Base-by-base conservation (phyloP, 2,113 vertebrate species). In the Perca flavescens region DNA sequence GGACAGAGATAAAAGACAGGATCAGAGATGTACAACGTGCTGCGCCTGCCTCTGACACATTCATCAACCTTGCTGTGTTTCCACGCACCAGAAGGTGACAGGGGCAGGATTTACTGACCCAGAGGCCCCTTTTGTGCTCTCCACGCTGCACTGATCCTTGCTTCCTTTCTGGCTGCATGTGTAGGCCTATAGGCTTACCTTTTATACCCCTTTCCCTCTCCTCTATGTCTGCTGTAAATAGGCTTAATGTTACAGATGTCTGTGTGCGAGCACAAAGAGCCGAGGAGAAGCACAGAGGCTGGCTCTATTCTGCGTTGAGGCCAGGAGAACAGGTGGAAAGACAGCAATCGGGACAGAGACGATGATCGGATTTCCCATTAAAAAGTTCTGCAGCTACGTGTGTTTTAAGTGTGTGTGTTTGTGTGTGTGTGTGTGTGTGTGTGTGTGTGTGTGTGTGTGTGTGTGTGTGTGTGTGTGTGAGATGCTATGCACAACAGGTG, bases 201-300 rank as follows among this genome's bases (percentile, higher is more conserved):
- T 90, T 91, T 79, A 87, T 89, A 79, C 88, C 85, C 77, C 61
- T 77, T 60, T 82, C 86, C 25, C 67, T 67, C 85, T 85, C 64
- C 72, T 81, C 53, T 78, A 73, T 85, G 78, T 89, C 91, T 80
- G 86, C 91, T 87, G 93, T 93, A 92, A 93, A 94, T 84, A 89
- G 93, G 92, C 91, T 90, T 86, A 94, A 93, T 79, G 90, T 93
- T 94, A 92, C 92, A 87, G 81, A 90, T 88, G 88, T 87, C 89
- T 92, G 87, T 76, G 87, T 47, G 80, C 10, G 73, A 83, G 82
- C 84, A 87, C 88, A 92, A 94, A 92, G 85, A 72, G 79, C 52
- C 3, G 3, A 79, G 56, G 77, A 40, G 11, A 86, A 77, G 85
- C 77, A 88, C 86, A 88, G 86, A 87, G 91, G 61, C 49, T 5